Percentiles rank a stretch among this genome's conserved stretches.
Evolutionary conservation across 1,140 invertebrate genomes (phyloP).

Genomic region (Rhagoletis zephyria): DNA sequence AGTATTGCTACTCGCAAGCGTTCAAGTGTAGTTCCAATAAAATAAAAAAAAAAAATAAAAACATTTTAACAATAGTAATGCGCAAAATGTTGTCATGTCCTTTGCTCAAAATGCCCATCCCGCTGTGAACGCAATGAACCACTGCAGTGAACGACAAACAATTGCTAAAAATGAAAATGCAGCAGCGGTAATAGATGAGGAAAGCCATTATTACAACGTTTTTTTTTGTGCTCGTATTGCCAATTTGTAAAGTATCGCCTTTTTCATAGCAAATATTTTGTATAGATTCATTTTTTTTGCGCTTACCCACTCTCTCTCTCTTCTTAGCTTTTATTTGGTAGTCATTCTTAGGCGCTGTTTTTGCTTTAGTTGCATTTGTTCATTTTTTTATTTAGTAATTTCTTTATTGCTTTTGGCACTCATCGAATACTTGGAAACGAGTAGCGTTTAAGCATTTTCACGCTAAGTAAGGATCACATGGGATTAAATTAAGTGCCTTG

Average conservation of each 20-base stretch:
- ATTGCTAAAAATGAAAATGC: neutral
- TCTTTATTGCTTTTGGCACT: neutral
- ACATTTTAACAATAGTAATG: neutral
- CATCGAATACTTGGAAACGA: too few relatives aligned
- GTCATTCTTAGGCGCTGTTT: neutral
- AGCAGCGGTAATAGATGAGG: neutral
- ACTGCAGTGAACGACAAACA: neutral
- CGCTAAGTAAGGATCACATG: conserved; percentile 23
- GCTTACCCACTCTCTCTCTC: neutral
- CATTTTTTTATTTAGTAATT: neutral
- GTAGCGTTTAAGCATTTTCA: conserved; percentile 1
- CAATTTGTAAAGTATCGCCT: neutral
- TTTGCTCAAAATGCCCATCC: neutral
- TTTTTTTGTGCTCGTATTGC: neutral
- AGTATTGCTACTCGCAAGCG: neutral
- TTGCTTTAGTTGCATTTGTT: neutral
- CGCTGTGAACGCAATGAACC: neutral
- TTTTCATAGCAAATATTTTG: neutral
- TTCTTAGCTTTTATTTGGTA: too few relatives aligned
- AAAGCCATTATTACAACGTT: neutral
- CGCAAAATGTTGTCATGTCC: neutral
- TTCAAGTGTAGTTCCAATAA: neutral
- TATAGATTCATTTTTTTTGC: neutral
- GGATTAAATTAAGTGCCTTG: conserved; percentile 34
- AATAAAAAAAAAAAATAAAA: neutral